These are phyloP conservation scores for Metallyticus violacea DNA, from an alignment of 2,888 invertebrate genomes.

Conservation along the genomic window DNA sequence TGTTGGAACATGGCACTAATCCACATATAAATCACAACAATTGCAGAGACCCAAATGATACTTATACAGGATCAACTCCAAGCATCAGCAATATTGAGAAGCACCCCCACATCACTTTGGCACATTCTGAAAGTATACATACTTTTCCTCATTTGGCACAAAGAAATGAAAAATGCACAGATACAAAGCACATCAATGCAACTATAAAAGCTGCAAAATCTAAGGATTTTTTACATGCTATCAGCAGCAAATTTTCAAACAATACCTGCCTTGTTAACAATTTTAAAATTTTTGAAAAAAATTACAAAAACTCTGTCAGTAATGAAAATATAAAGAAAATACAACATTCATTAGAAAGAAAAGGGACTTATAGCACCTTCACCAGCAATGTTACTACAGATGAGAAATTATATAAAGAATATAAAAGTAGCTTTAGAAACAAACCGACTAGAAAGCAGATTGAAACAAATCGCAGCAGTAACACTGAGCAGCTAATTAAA, in stretches of 20 bases:
- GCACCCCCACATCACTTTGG: too few species aligned
- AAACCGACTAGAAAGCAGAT: background rate
- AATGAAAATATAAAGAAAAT: too few species aligned
- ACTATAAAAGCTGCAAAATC: background rate
- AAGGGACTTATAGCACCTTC: background rate
- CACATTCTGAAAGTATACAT: too few species aligned
- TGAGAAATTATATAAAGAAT: background rate
- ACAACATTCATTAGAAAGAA: too few species aligned
- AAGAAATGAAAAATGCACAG: background rate
- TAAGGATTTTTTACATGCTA: background rate
- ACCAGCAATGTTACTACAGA: too few species aligned
- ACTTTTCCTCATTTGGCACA: background rate
- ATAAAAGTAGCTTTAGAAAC: background rate
- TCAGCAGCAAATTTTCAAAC: too few species aligned
- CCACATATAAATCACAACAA: background rate
- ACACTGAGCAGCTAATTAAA: background rate
- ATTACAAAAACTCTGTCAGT: too few species aligned
- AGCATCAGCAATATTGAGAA: too few species aligned
- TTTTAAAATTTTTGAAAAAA: too few species aligned
- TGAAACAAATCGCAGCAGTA: background rate
- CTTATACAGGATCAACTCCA: too few species aligned
- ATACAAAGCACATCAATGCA: background rate
- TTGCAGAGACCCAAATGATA: background rate
- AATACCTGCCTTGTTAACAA: too few species aligned
- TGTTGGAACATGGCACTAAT: too few species aligned